phyloP scores from a whole-genome alignment of 2,113 vertebrate genomes.

The Podilymbus podiceps region DNA sequence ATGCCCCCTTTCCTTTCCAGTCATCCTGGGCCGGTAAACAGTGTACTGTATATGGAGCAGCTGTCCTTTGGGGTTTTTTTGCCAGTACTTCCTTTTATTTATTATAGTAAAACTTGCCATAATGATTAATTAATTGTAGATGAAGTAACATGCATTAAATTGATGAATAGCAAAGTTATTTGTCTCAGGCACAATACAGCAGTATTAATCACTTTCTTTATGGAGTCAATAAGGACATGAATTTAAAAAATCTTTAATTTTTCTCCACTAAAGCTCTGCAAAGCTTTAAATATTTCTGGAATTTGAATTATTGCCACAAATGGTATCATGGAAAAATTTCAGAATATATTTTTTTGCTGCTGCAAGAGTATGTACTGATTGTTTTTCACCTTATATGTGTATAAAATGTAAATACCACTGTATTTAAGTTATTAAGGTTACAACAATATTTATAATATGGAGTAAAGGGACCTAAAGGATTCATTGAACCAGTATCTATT shows the following conservation, averaged over 20 bases:
- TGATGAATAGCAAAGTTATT: not conserved
- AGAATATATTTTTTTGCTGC: not conserved
- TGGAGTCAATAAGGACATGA: not conserved
- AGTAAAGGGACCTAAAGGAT: not conserved
- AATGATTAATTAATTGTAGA: not conserved
- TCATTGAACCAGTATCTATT: not conserved
- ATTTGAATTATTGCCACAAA: not conserved
- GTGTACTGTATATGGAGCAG: not conserved
- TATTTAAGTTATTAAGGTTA: not conserved
- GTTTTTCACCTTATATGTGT: not conserved
- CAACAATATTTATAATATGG: not conserved
- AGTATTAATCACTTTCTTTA: not conserved
- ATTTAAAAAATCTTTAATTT: not conserved
- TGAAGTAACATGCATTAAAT: not conserved
- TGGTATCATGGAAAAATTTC: not conserved
- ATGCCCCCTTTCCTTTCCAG: accelerated
- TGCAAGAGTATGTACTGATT: not conserved
- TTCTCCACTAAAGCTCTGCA: not conserved
- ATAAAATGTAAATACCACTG: not conserved
- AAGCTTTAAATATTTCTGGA: not conserved
- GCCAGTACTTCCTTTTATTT: not conserved
- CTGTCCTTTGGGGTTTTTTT: not conserved
- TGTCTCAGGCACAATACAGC: not conserved
- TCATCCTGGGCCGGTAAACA: not conserved
- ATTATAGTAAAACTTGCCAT: not conserved